Evolutionary conservation across 2,888 invertebrate species (phyloP), one percentile per base, ranked within the genome.

Genomic region (Pseudococcus jackbeardsleyi): DNA sequence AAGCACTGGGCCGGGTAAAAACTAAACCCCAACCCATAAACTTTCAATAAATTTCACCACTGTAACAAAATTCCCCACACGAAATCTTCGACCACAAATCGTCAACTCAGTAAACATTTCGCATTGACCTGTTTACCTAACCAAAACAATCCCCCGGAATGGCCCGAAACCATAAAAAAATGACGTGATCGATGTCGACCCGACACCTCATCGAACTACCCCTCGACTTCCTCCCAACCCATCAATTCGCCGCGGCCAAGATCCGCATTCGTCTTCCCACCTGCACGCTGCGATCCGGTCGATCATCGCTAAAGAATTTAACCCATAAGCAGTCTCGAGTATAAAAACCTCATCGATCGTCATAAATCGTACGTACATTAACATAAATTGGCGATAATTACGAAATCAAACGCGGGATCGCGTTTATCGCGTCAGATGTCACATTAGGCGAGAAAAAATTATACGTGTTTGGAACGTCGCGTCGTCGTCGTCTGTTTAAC

Each of bases 311-410:
- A n/a, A 54, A 54, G 54, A 54, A 54, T 54, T 17, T 54, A 54
- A 54, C 15, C 54, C n/a, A 54, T n/a, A 50, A 50, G 48, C 42
- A 6, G 15, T 11, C 12, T 4, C 54, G n/a, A n/a, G 54, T 54
- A 54, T n/a, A 54, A 54, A 54, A 54, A 54, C 54, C 54, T n/a
- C 54, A 54, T 54, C 54, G 54, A 54, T 54, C 54, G n/a, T 68
- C 68, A 11, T 68, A 68, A 68, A 68, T 68, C 22, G 68, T 68
- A 26, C 9, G n/a, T 26, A 5, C 11, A 68, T 68, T 68, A 26
- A 12, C 68, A 68, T 68, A 68, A 68, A 68, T 68, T 68, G 68
- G 68, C 68, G 22, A 68, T 68, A 68, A 68, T 68, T 68, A 68
- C 68, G 68, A 68, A 68, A 68, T 19, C 11, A 50, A 50, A 15